These are phyloP conservation scores for Spilarctia lutea DNA, from an alignment of 2,888 invertebrate species.

Conservation along the genomic window DNA sequence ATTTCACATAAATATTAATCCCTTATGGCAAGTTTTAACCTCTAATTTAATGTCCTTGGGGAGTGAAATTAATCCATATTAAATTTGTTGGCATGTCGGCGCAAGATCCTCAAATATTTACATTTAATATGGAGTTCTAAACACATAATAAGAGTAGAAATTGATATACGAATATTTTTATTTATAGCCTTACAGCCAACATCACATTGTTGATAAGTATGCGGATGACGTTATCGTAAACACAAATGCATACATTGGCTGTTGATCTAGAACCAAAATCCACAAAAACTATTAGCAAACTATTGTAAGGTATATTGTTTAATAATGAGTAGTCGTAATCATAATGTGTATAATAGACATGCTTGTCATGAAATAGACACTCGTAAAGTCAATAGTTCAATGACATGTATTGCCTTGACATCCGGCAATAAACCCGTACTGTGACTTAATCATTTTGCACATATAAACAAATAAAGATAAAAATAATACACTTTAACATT, in stretches of 20 bases:
- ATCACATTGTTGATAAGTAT: conserved; percentile 12
- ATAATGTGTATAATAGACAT: conserved; percentile 34
- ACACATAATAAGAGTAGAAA: background rate
- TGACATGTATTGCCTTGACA: conserved; percentile 9
- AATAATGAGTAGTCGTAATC: background rate
- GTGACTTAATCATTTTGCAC: background rate
- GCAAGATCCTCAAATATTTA: background rate
- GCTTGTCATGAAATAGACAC: conserved; percentile 28
- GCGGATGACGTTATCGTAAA: conserved; percentile 8
- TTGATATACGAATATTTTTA: background rate
- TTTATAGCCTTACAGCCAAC: background rate
- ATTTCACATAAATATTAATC: background rate
- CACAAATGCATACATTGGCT: conserved; percentile 1
- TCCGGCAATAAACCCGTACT: background rate
- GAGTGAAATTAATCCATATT: background rate
- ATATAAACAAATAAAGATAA: background rate
- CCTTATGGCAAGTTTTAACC: background rate
- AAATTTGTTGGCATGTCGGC: background rate
- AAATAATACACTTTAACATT: background rate
- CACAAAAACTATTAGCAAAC: background rate
- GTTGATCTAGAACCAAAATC: background rate
- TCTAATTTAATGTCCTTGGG: background rate
- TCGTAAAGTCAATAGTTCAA: background rate
- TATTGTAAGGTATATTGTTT: background rate
- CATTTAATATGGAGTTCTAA: background rate